Percentiles rank a stretch among this genome's conserved stretches.
These are phyloP conservation scores for Drosophila incognita DNA, from an alignment of 2,888 invertebrate species.

Conservation along the genomic window DNA sequence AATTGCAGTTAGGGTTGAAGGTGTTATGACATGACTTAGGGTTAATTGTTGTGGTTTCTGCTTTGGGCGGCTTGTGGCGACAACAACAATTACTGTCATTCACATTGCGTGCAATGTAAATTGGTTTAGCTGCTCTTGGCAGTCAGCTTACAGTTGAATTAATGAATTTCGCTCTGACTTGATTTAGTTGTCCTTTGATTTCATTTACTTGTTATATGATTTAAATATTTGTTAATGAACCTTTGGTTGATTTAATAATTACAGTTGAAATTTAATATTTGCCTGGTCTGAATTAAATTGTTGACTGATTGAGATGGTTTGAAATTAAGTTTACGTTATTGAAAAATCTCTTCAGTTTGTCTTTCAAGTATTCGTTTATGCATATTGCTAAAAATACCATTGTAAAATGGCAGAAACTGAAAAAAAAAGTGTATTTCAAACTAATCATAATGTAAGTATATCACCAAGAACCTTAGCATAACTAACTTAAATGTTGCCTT, in stretches of 20 bases:
- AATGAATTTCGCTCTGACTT: neutral
- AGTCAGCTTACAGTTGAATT: neutral
- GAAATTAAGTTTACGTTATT: too few species aligned
- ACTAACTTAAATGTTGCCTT: neutral
- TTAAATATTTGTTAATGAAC: neutral
- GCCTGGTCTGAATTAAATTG: neutral
- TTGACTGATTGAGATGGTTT: neutral
- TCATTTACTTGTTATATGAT: neutral
- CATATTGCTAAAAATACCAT: too few species aligned
- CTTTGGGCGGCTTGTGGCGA: neutral
- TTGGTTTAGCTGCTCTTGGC: neutral
- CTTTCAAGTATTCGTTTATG: too few species aligned
- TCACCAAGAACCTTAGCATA: neutral
- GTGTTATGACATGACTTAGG: constrained; percentile 30
- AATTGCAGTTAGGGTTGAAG: constrained; percentile 39
- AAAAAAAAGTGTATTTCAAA: neutral
- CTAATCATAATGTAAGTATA: neutral
- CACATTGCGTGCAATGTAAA: neutral
- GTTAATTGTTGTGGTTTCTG: neutral
- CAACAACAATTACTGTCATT: constrained; percentile 3
- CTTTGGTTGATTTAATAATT: neutral
- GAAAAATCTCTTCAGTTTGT: too few species aligned
- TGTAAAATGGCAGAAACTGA: neutral
- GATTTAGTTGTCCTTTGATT: neutral
- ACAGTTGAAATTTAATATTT: neutral